Percentiles rank a stretch among this genome's conserved stretches.
phyloP scores from a whole-genome alignment of 1,140 invertebrate genomes.

The Pentalonia nigronervosa region DNA sequence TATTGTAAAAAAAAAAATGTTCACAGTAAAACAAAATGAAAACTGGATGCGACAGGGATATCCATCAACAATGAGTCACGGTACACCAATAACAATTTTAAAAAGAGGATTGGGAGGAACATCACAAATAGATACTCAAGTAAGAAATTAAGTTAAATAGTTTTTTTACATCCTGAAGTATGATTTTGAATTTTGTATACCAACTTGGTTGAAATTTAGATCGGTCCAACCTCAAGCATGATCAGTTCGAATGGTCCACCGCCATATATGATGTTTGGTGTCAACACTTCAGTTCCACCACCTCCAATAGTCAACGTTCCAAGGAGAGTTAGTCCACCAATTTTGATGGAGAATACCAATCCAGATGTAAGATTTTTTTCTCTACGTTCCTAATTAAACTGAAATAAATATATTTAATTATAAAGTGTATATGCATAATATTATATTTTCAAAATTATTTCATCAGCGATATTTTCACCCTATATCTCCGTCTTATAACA shows the following conservation, averaged over 20 bases:
- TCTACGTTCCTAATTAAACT: not conserved
- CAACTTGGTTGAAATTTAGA: conserved; percentile 3
- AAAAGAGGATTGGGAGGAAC: conserved; percentile 32
- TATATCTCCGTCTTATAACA: conserved; percentile 58
- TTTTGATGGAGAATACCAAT: conserved; percentile 36
- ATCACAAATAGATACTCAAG: conserved; percentile 51
- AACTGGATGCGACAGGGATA: conserved; percentile 51
- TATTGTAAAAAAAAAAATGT: not conserved
- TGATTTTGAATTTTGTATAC: not conserved
- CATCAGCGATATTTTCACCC: conserved; percentile 61
- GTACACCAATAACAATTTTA: conserved; percentile 48
- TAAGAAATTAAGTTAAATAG: not conserved
- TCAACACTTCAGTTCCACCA: conserved; percentile 60
- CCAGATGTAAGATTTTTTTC: conserved; percentile 33
- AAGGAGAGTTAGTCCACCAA: conserved; percentile 39
- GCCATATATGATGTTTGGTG: conserved; percentile 56
- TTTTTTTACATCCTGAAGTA: not conserved
- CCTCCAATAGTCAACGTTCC: conserved; percentile 59
- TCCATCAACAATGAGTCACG: conserved; percentile 29
- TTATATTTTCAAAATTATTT: conserved; percentile 44
- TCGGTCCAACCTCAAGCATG: conserved; percentile 38
- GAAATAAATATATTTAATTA: not conserved
- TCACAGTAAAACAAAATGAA: conserved; percentile 47
- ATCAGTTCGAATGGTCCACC: conserved; percentile 45
- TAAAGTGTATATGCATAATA: not conserved